Percentiles rank a stretch among this genome's conserved stretches.
phyloP scores from a whole-genome alignment of 2,113 vertebrate genomes.

The Myodes glareolus region DNA sequence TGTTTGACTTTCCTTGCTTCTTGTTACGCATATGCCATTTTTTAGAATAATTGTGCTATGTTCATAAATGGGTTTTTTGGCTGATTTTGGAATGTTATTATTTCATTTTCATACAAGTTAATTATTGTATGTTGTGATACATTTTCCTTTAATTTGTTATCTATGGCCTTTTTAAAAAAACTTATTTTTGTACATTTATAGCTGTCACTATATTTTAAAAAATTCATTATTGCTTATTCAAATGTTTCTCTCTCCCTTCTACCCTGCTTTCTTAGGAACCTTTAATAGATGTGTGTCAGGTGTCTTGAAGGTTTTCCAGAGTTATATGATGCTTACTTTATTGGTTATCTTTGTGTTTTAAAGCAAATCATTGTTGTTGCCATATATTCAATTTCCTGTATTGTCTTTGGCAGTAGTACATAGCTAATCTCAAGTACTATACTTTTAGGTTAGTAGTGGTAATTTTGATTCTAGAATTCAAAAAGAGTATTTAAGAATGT shows the following conservation, averaged over 20 bases:
- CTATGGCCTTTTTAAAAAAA: not conserved
- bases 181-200: not conserved
- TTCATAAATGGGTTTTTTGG: not conserved
- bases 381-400: not conserved
- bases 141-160: not conserved
- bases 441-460: not conserved
- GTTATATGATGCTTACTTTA: not conserved
- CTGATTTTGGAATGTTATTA: not conserved
- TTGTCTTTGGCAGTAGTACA: not conserved
- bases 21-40: not conserved
- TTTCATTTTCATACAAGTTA: not conserved
- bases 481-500: not conserved
- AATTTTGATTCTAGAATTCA: not conserved
- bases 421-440: not conserved
- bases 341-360: not conserved
- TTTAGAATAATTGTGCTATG: not conserved
- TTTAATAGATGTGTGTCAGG: not conserved
- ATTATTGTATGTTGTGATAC: not conserved
- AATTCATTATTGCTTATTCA: not conserved
- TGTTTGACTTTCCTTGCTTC: not conserved
- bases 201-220: not conserved
- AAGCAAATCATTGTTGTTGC: not conserved
- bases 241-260: not conserved
- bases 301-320: not conserved
- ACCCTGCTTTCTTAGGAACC: not conserved